phyloP scores from a whole-genome alignment of 2,797 vertebrate species.

The Columba guinea region DNA sequence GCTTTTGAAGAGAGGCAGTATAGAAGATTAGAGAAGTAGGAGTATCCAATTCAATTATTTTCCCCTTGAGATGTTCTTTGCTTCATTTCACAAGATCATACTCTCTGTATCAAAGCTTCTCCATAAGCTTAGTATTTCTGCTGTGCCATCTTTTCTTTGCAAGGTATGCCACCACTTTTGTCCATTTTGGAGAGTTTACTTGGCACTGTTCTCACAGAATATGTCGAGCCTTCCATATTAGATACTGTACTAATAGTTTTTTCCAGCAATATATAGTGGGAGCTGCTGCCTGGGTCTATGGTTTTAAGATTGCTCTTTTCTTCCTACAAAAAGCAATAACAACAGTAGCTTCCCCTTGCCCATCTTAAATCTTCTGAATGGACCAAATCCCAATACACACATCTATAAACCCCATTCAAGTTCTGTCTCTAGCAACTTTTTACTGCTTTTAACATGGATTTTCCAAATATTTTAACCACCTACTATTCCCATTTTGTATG shows the following conservation, averaged over 20 bases:
- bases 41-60: background rate
- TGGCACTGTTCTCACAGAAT: background rate
- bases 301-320: background rate
- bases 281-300: background rate
- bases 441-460: constrained; percentile 19
- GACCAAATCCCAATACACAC: background rate
- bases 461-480: constrained; percentile 20
- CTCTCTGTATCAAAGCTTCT: background rate
- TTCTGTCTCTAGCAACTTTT: background rate
- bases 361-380: constrained; percentile 43
- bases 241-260: background rate
- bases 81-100: background rate
- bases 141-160: background rate
- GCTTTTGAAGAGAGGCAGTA: background rate
- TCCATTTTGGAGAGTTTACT: background rate
- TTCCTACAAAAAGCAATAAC: background rate
- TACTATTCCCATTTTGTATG: background rate
- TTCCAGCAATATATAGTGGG: background rate
- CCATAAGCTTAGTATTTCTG: background rate
- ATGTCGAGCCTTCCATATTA: background rate
- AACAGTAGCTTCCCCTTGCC: background rate
- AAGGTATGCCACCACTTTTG: background rate
- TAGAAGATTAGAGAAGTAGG: background rate
- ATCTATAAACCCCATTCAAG: background rate
- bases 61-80: background rate